Evolutionary conservation across 2,888 invertebrate species (phyloP).

Genomic region (Plagiodera versicolora): DNA sequence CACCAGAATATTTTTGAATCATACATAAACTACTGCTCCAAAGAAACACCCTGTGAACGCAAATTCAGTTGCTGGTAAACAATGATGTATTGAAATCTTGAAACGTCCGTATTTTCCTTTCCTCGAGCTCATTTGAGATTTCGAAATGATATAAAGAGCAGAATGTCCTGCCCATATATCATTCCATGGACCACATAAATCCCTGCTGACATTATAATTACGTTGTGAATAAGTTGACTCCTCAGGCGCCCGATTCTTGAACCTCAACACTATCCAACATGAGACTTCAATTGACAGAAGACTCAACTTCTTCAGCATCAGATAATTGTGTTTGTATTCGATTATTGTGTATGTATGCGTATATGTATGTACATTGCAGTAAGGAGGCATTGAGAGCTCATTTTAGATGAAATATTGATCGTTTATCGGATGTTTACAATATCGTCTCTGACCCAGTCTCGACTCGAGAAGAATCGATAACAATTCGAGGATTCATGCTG

Average conservation of each 20-base stretch:
- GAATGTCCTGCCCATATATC: conserved; percentile 45
- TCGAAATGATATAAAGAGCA: conserved; percentile 30
- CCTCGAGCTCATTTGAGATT: neutral
- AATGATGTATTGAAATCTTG: neutral
- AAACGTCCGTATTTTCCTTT: neutral
- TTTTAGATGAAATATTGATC: neutral
- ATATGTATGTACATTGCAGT: neutral
- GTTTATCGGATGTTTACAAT: neutral
- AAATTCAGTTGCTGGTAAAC: neutral
- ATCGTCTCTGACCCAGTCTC: neutral
- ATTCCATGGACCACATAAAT: conserved; percentile 49
- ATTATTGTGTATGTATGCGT: neutral
- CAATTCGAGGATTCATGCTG: too few relatives aligned
- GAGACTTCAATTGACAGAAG: neutral
- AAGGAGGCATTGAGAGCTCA: neutral
- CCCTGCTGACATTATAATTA: conserved; percentile 48
- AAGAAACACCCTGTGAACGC: too few relatives aligned
- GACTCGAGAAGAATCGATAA: neutral
- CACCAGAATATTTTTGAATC: too few relatives aligned
- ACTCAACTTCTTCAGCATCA: neutral
- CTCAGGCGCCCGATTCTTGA: conserved; percentile 28
- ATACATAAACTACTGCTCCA: too few relatives aligned
- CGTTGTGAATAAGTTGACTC: conserved; percentile 42
- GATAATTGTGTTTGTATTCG: neutral
- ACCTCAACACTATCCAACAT: neutral